These are phyloP conservation scores for Synanthedon vespiformis DNA, from an alignment of 2,888 invertebrate species.

Conservation along the genomic window DNA sequence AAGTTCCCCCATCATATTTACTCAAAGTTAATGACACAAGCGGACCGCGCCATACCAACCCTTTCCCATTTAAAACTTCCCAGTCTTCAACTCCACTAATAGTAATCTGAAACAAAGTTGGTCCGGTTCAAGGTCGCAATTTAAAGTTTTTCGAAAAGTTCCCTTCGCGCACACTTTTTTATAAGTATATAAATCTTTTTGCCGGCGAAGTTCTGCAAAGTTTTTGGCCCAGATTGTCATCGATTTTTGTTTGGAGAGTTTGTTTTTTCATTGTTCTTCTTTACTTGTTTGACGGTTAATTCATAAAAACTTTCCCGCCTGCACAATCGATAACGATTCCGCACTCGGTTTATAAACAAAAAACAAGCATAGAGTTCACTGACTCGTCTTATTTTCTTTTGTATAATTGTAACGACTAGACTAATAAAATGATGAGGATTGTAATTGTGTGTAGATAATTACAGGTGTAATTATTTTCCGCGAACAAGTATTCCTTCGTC, in stretches of 20 bases:
- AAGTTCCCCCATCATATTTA: conserved; percentile 36
- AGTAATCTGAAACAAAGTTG: conserved; percentile 69
- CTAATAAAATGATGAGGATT: too few relatives aligned
- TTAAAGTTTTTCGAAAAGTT: conserved; percentile 71
- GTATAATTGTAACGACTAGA: not conserved
- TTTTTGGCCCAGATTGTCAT: conserved; percentile 72
- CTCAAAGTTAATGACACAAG: conserved; percentile 33
- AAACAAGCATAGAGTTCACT: conserved; percentile 1
- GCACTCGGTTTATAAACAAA: conserved; percentile 55
- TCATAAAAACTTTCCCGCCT: conserved; percentile 68
- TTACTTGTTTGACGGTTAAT: conserved; percentile 72
- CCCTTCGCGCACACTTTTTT: conserved; percentile 67
- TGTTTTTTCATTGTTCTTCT: conserved; percentile 72
- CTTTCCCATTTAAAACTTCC: conserved; percentile 57
- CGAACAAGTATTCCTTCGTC: too few relatives aligned
- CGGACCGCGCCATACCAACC: conserved; percentile 40
- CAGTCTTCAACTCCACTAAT: conserved; percentile 56
- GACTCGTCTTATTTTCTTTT: not conserved
- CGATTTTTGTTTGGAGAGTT: conserved; percentile 72
- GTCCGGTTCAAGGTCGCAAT: conserved; percentile 70
- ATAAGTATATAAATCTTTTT: conserved; percentile 71
- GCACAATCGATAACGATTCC: conserved; percentile 57
- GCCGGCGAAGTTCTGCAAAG: conserved; percentile 64
- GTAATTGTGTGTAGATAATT: too few relatives aligned
- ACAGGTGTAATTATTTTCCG: too few relatives aligned